Evolutionary conservation across 2,888 invertebrate genomes (phyloP).

Genomic region (Hypomecis atomaria): DNA sequence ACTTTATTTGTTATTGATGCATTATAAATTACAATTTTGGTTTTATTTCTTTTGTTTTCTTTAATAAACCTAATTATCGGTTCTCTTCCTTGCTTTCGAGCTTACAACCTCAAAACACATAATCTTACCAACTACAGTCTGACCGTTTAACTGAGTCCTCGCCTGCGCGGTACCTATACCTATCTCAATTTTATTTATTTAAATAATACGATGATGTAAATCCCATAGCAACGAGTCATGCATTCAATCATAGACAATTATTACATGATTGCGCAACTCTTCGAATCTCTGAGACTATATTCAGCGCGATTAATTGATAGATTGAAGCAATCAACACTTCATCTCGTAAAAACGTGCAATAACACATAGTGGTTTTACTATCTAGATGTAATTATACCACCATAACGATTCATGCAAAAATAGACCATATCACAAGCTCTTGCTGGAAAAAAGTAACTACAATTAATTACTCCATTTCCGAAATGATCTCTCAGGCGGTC

Average conservation of each 20-base stretch:
- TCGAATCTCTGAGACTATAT: slow-evolving; percentile 25
- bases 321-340: slow-evolving; percentile 34
- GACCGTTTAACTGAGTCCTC: too few species aligned
- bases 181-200: slow-evolving; percentile 18
- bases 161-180: too few species aligned
- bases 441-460: too few species aligned
- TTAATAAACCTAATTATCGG: too few species aligned
- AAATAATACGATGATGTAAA: slow-evolving; percentile 7
- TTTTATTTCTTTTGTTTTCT: too few species aligned
- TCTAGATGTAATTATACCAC: background rate
- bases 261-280: slow-evolving; percentile 14
- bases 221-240: slow-evolving; percentile 10
- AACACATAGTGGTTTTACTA: background rate
- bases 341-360: slow-evolving; percentile 2
- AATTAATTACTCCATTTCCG: too few species aligned
- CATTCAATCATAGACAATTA: slow-evolving; percentile 26
- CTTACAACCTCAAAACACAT: background rate
- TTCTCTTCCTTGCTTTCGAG: too few species aligned
- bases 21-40: too few species aligned
- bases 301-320: slow-evolving; percentile 32
- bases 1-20: too few species aligned
- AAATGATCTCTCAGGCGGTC: too few species aligned
- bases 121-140: slow-evolving; percentile 12
- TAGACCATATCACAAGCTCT: too few species aligned
- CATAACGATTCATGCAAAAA: too few species aligned